phyloP scores from a whole-genome alignment of 2,888 invertebrate species.

The Strigamia crassipes region DNA sequence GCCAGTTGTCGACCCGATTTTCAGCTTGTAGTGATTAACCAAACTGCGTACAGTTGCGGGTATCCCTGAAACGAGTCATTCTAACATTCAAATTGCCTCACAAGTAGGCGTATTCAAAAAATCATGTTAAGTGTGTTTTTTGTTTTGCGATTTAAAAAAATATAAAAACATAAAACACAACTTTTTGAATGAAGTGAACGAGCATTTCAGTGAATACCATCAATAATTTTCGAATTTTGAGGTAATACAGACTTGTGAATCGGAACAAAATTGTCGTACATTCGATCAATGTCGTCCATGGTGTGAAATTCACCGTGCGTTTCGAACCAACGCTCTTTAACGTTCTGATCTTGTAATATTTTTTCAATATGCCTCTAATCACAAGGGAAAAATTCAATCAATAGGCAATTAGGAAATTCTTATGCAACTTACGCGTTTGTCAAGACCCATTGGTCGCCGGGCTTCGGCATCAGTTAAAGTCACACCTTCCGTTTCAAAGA shows the following conservation, averaged over 20 bases:
- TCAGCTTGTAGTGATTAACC: constrained; percentile 52
- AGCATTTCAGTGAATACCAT: constrained; percentile 46
- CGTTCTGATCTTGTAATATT: constrained; percentile 55
- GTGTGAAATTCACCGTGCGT: constrained; percentile 55
- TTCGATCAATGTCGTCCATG: constrained; percentile 56
- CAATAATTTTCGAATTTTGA: constrained; percentile 55
- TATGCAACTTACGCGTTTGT: constrained; percentile 54
- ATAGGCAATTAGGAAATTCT: not conserved
- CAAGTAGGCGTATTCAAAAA: too few relatives aligned
- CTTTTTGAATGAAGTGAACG: too few relatives aligned
- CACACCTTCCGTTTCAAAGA: constrained; percentile 55
- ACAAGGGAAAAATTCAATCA: too few relatives aligned
- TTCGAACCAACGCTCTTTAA: constrained; percentile 55
- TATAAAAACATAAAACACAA: too few relatives aligned
- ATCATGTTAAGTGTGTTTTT: too few relatives aligned
- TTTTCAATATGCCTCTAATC: constrained; percentile 53
- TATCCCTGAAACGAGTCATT: constrained; percentile 53
- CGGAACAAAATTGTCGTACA: constrained; percentile 58
- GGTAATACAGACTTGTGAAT: constrained; percentile 55
- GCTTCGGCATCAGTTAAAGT: constrained; percentile 55
- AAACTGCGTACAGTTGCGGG: constrained; percentile 54
- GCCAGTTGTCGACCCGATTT: constrained; percentile 58
- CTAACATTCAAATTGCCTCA: too few relatives aligned
- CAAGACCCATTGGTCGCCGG: constrained; percentile 59
- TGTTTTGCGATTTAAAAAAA: too few relatives aligned